Conservation (phyloP, 2,888 invertebrate species). For the Brachylomia viminalis region DNA sequence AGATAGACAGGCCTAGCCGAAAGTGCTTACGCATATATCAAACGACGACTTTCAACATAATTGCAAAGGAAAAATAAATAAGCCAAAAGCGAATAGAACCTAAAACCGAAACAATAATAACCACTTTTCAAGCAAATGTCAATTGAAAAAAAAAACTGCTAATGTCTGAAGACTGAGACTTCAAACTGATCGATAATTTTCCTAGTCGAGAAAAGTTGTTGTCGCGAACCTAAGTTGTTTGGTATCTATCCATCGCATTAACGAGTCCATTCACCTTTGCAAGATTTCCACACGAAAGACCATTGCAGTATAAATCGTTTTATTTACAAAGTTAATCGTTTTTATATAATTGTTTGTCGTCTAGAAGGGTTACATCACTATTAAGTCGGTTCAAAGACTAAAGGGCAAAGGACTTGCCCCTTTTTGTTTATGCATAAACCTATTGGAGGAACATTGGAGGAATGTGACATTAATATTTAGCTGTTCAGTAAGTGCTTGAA, state of each 20-base stretch:
- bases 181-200: not conserved
- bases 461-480: not conserved
- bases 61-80: not conserved
- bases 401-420: not conserved
- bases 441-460: not conserved
- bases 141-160: no score
- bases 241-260: not conserved
- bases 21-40: no score
- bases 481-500: not conserved
- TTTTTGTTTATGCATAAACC: slow-evolving; percentile 13
- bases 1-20: no score
- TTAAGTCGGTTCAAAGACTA: not conserved
- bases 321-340: not conserved
- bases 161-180: not conserved
- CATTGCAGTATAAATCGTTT: not conserved
- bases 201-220: not conserved
- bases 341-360: slow-evolving; percentile 15
- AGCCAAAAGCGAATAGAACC: not conserved
- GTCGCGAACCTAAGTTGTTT: not conserved
- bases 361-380: not conserved
- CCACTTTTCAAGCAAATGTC: not conserved
- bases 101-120: not conserved
- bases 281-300: not conserved
- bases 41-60: not conserved
- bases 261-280: slow-evolving; percentile 9